Base-by-base conservation (phyloP, 2,888 invertebrate genomes). In the Chromoteleia sp. region DNA sequence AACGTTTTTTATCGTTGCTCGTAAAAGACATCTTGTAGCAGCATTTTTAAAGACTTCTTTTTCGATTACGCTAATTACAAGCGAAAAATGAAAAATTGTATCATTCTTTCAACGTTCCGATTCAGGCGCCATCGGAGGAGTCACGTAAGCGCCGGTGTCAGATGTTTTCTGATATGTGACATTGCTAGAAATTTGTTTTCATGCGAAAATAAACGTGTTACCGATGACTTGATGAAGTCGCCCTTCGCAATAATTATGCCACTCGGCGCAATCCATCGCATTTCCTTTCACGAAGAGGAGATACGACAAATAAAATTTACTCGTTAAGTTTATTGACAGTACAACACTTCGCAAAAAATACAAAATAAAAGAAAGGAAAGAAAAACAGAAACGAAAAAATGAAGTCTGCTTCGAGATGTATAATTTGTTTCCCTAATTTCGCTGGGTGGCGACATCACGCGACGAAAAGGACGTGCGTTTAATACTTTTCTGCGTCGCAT, bases 171-270 rank as follows among this genome's bases (percentile, higher is more conserved):
- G 77, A 77, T 58, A 77, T 33, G 77, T 71, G 77, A 50, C 77
- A 77, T 65, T 77, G 77, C 77, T 77, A 77, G 77, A 77, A 71
- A 70, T 77, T 77, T 52, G 70, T 71, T 70, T 58, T 58, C 77
- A 56, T 71, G 56, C 45, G 43, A 77, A 71, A 77, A 63, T 50
- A 50, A 71, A 65, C 71, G 71, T 65, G 58, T 56, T 45, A 52
- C 48, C 59, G 58, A 59, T 71, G 71, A 65, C 71, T 78, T 45
- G 68, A 70, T 19, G 68, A 61, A 61, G 76, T 68, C 71, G 78
- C 78, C 78, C 78, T 78, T 78, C 78, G 59, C 78, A 65, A 78
- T 78, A 78, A 78, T 78, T 78, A 78, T 29, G 71, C 68, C 77
- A 63, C 61, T 61, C 70, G 14, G 48, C 15, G 12, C 52, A 48